These are phyloP conservation scores for Notospermus geniculatus DNA, from an alignment of 1,140 invertebrate species.

Conservation along the genomic window DNA sequence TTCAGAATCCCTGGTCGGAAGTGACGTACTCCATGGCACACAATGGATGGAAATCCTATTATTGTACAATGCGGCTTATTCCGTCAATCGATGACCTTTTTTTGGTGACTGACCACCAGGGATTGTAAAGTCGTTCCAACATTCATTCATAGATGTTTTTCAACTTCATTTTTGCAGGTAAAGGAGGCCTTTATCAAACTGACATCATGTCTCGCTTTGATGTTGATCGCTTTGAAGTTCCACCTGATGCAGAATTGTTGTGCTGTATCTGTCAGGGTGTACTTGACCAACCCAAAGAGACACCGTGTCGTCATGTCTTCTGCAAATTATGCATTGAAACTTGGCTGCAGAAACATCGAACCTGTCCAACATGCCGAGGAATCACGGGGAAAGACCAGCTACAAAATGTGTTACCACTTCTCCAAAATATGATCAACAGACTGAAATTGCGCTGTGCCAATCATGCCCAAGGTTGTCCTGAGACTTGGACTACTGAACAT, in stretches of 20 bases:
- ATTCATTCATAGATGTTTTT: too few species aligned
- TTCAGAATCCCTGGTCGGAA: too few species aligned
- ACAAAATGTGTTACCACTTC: slow-evolving; percentile 39
- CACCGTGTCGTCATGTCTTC: slow-evolving; percentile 47
- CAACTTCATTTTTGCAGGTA: too few species aligned
- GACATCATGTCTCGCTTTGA: slow-evolving; percentile 49
- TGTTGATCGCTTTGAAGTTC: slow-evolving; percentile 38
- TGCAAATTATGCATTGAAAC: slow-evolving; percentile 42
- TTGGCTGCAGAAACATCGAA: slow-evolving; percentile 32
- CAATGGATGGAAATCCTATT: too few species aligned
- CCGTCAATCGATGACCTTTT: too few species aligned
- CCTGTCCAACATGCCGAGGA: slow-evolving; percentile 42
- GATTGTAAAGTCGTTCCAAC: too few species aligned
- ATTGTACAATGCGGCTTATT: too few species aligned
- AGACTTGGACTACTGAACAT: slow-evolving; percentile 3
- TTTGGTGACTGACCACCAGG: too few species aligned
- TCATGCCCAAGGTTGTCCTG: slow-evolving; percentile 30
- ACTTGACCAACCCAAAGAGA: slow-evolving; percentile 38
- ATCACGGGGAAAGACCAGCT: slow-evolving; percentile 24
- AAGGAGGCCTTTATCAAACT: too few species aligned
- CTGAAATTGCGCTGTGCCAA: slow-evolving; percentile 34
- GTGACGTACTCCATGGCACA: too few species aligned
- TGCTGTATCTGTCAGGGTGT: slow-evolving; percentile 49
- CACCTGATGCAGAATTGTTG: slow-evolving; percentile 41
- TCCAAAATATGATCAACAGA: slow-evolving; percentile 46